These are phyloP conservation scores for Brachystomella parvula DNA, from an alignment of 1,140 invertebrate species.

Conservation along the genomic window DNA sequence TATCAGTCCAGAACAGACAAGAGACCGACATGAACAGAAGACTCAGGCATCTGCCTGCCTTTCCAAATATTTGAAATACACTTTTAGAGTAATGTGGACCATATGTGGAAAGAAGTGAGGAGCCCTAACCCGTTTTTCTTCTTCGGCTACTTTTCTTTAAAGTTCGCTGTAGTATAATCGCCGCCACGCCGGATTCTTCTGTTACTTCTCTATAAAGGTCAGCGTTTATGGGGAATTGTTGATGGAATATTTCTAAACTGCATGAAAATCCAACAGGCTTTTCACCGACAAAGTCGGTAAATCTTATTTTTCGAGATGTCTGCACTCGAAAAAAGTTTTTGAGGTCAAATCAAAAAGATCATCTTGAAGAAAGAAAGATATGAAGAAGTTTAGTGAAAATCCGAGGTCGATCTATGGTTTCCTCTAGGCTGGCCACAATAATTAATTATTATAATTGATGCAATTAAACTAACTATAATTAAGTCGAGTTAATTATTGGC, in stretches of 20 bases:
- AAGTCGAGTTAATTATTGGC: no score
- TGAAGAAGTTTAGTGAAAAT: no score
- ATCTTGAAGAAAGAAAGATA: no score
- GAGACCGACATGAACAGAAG: neutral
- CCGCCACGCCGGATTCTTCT: neutral
- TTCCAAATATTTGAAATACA: slow-evolving; percentile 1
- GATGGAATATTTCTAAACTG: neutral
- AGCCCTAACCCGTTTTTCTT: neutral
- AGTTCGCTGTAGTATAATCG: neutral
- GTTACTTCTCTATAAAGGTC: no score
- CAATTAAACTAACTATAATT: no score
- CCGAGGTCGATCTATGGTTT: no score
- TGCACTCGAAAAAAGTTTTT: no score
- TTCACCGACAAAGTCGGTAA: neutral
- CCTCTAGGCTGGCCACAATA: no score
- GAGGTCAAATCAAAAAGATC: no score
- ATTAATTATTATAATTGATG: no score
- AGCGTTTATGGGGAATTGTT: no score
- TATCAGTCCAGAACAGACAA: slow-evolving; percentile 10
- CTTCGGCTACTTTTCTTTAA: neutral
- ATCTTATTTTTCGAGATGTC: no score
- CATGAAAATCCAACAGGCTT: neutral
- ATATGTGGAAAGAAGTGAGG: neutral
- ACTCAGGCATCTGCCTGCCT: neutral
- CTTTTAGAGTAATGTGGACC: neutral